Base-by-base conservation (phyloP, 2,797 vertebrate species). In the Acipenser ruthenus region DNA sequence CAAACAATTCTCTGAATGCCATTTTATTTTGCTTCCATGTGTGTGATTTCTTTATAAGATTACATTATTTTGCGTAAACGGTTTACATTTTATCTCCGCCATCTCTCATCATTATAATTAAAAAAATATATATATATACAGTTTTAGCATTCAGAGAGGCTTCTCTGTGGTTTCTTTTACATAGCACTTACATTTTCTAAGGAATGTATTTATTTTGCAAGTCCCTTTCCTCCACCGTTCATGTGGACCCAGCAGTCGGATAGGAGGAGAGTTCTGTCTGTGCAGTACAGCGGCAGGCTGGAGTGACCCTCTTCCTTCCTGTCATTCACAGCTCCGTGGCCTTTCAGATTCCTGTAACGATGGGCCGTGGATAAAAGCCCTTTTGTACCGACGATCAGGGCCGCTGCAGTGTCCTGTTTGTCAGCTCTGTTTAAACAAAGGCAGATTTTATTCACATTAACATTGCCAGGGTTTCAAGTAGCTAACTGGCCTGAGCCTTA, bases 241-340 rank as follows among this genome's bases (percentile, higher is more conserved):
- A 53, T 51, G 37, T 56, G 59, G 59, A 50, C 13, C 55, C 61
- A 55, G 61, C 62, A 55, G 6, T 56, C 15, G 13, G 50, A 53
- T 37, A 52, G 62, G 62, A 63, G 55, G 58, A 12, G 50, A 56
- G 48, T 13, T 68, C 52, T 9, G 66, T 12, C 50, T 13, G 49
- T 18, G 8, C 58, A 37, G 18, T 48, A 62, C 37, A 68, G 7
- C 13, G 62, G n/a, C 8, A 13, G n/a, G 51, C 37, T 12, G 7
- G 6, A 62, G 8, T 15, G 59, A 51, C 11, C 59, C 50, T 52
- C 66, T 67, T 67, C 66, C 65, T 61, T 67, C 58, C 66, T 67
- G 58, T 52, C 59, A 50, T 37, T 48, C 59, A 12, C 50, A 11
- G 12, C 48, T 2, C 37, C 13, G 9, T 47, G 52, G 37, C 13